Conservation (phyloP, 1,140 invertebrate genomes). For the Papilio helenus region DNA sequence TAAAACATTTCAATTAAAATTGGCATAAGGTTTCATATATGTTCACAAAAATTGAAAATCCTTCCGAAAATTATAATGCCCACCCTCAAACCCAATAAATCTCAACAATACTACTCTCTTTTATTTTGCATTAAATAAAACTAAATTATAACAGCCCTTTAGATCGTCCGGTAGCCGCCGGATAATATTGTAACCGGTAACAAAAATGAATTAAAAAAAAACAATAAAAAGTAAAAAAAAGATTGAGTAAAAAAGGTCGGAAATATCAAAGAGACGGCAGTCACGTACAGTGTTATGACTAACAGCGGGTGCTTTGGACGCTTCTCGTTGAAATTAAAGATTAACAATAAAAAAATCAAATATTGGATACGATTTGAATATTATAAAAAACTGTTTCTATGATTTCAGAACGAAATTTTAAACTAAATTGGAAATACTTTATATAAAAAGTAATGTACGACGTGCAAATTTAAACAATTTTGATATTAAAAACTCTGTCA, state of each 20-base stretch:
- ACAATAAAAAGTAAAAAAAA: conserved; percentile 58
- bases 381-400: conserved; percentile 50
- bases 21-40: neutral
- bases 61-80: conserved; percentile 43
- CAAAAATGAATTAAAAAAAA: conserved; percentile 72
- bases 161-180: conserved; percentile 75
- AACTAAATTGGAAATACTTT: neutral
- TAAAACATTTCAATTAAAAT: neutral
- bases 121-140: conserved; percentile 81
- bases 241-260: conserved; percentile 68
- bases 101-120: conserved; percentile 64
- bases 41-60: conserved; percentile 36
- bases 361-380: conserved; percentile 59
- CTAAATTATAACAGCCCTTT: conserved; percentile 77
- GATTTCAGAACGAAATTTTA: conserved; percentile 47
- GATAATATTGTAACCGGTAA: conserved; percentile 77
- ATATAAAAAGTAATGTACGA: neutral
- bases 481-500: neutral
- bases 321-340: conserved; percentile 69
- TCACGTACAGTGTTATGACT: conserved; percentile 78
- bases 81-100: conserved; percentile 68
- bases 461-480: neutral
- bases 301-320: conserved; percentile 66
- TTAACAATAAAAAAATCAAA: conserved; percentile 49
- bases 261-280: conserved; percentile 72